Evolutionary conservation across 2,113 vertebrate species (phyloP), one percentile per base, ranked within the genome.

Genomic region (Sylvilagus bachmani): DNA sequence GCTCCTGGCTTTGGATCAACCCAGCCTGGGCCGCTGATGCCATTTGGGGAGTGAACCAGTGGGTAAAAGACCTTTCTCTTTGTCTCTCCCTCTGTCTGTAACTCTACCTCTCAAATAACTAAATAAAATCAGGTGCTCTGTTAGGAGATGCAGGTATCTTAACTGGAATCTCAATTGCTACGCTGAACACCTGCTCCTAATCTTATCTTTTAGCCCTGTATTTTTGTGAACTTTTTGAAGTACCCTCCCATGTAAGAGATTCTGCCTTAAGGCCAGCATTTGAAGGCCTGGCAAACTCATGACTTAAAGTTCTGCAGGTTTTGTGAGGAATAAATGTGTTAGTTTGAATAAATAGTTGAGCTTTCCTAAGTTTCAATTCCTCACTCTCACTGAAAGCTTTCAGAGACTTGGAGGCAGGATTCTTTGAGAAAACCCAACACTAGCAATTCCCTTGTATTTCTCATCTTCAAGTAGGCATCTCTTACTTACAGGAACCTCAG

Each of bases 321-420:
- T 29, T 81, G 21, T 5, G 38, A 62, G 88, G 79, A 92, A 33
- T 38, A 75, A 71, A 84, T 78, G 38, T 87, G 85, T 84, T 25
- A 44, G 49, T 55, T 75, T 94, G 90, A 87, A 73, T 89, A 80
- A 90, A 93, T 53, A 85, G 33, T 21, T 44, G 27, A 9, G 12
- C 70, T 90, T 86, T 66, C 36, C 61, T 44, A 38, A 53, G 11
- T 74, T 70, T 80, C 49, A 86, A 66, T 66, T 58, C 77, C 49
- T 89, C 22, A 0, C 13, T 29, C 27, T 49, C 6, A 33, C 24
- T 70, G 64, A 86, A 74, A 78, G 70, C 24, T 17, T 27, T 19
- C 9, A 74, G 25, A 69, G 22, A 36, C 51, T 24, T 25, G 12
- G 69, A 93, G 53, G 79, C 27, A 13, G 61, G 21, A n/a, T n/a